These are phyloP conservation scores for Bufo gargarizans DNA, from an alignment of 2,113 vertebrate species.

Conservation along the genomic window DNA sequence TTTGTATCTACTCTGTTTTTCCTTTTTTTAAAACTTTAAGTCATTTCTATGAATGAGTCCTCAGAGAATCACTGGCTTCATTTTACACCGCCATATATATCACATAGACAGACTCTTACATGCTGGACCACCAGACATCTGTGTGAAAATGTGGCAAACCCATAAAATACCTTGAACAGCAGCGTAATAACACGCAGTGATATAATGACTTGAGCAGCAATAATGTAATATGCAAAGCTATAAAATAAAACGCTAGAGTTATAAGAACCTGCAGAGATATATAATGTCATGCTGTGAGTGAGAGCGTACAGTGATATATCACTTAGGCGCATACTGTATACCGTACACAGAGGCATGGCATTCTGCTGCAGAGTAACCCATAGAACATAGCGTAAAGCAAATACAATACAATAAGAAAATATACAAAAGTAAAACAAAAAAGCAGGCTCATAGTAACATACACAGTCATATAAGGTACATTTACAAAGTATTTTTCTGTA, in stretches of 20 bases:
- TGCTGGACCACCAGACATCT: constrained; percentile 19
- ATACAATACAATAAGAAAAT: neutral
- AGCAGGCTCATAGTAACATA: neutral
- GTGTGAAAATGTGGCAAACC: constrained; percentile 24
- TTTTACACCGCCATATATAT: constrained; percentile 12
- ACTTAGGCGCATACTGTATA: constrained; percentile 1
- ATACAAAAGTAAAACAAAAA: too few relatives aligned
- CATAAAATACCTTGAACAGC: constrained; percentile 31
- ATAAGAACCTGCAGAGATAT: constrained; percentile 44
- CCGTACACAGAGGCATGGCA: neutral
- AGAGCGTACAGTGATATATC: constrained; percentile 29
- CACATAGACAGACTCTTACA: constrained; percentile 24
- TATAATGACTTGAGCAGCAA: constrained; percentile 36
- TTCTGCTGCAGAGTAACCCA: neutral
- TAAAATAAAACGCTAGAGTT: constrained; percentile 41
- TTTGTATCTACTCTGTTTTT: neutral
- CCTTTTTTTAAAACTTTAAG: neutral
- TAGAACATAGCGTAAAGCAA: too few relatives aligned
- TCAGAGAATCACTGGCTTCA: neutral
- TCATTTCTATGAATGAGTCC: constrained; percentile 3
- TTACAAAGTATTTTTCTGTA: neutral
- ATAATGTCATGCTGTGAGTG: constrained; percentile 12
- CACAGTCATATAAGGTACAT: neutral
- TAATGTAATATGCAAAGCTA: constrained; percentile 30
- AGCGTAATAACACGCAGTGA: constrained; percentile 44